A percentile compares a stretch with the other conserved stretches of the same genome.
Evolutionary conservation across 2,797 vertebrate species (phyloP).

Genomic region (Sebastolobus alascanus): DNA sequence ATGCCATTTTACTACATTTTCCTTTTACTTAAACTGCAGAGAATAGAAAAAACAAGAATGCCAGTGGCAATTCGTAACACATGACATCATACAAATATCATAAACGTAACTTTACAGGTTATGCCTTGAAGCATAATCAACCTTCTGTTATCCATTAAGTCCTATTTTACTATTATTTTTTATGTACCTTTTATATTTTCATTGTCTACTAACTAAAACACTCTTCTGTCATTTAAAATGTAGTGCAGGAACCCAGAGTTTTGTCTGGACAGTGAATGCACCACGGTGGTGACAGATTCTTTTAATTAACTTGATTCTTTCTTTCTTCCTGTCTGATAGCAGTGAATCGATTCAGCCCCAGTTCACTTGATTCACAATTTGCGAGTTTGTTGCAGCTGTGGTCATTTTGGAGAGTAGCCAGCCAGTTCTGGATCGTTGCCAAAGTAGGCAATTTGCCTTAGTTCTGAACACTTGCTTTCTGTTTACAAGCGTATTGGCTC

Average conservation of each 20-base stretch:
- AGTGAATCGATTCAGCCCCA: constrained; percentile 54
- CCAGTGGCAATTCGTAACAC: background rate
- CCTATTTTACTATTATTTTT: background rate
- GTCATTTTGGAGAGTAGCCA: constrained; percentile 61
- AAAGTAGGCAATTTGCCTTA: constrained; percentile 54
- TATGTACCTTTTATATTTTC: background rate
- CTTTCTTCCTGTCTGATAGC: constrained; percentile 45
- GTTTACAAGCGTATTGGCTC: constrained; percentile 54
- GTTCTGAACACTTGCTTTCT: constrained; percentile 61
- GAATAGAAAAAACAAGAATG: background rate
- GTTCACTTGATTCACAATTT: constrained; percentile 65
- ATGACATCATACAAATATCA: background rate
- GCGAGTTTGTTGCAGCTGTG: constrained; percentile 64
- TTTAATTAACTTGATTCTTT: constrained; percentile 54
- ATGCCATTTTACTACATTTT: constrained; percentile 1
- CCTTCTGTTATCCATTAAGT: background rate
- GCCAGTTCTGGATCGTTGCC: constrained; percentile 43
- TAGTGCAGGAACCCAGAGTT: background rate
- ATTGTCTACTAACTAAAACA: background rate
- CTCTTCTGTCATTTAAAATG: background rate
- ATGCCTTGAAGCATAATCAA: background rate
- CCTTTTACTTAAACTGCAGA: background rate
- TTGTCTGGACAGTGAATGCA: constrained; percentile 13
- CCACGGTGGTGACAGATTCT: constrained; percentile 39
- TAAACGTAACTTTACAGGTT: background rate